These are phyloP conservation scores for Leptopterna dolabrata DNA, from an alignment of 2,888 invertebrate species.

Conservation along the genomic window DNA sequence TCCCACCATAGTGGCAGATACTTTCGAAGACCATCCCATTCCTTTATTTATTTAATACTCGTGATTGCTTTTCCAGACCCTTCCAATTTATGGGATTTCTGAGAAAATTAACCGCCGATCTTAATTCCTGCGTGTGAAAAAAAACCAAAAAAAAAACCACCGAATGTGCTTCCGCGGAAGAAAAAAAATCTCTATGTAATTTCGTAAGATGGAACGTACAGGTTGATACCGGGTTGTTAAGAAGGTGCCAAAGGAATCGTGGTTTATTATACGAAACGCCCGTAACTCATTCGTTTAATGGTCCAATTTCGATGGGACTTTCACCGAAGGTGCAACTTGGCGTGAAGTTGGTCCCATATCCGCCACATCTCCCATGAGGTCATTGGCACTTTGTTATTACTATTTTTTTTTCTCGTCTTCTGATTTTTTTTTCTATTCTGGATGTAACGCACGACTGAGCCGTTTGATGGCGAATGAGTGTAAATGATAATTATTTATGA, in stretches of 20 bases:
- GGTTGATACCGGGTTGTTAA: background rate
- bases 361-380: slow-evolving; percentile 31
- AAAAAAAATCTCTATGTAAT: background rate
- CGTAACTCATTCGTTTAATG: slow-evolving; percentile 47
- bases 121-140: background rate
- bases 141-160: background rate
- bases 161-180: background rate
- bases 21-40: background rate
- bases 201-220: slow-evolving; percentile 4
- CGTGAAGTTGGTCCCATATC: slow-evolving; percentile 49
- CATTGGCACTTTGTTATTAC: slow-evolving; percentile 42
- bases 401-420: slow-evolving; percentile 6
- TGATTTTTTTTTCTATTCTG: slow-evolving; percentile 15
- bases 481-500: slow-evolving; percentile 38
- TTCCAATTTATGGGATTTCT: background rate
- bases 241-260: background rate
- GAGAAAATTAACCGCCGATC: background rate
- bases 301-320: slow-evolving; percentile 45
- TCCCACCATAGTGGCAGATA: background rate
- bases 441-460: slow-evolving; percentile 38
- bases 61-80: background rate
- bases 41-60: background rate
- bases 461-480: slow-evolving; percentile 10
- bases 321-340: slow-evolving; percentile 41
- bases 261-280: slow-evolving; percentile 21